These are phyloP conservation scores for Leiothrix lutea DNA, from an alignment of 2,113 vertebrate species.

Conservation along the genomic window DNA sequence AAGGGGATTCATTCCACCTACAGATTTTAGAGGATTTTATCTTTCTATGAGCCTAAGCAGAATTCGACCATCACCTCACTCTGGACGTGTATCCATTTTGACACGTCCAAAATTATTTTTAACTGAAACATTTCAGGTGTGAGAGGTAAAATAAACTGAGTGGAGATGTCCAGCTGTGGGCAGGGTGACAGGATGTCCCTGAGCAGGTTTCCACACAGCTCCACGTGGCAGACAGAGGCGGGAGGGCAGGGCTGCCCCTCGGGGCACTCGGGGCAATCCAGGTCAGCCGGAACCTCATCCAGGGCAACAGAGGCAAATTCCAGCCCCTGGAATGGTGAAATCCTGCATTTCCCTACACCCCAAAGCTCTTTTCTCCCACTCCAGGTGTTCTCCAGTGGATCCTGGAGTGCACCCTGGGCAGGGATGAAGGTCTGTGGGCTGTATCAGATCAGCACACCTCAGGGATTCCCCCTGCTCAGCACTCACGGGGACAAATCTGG, in stretches of 20 bases:
- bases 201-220: not conserved
- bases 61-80: not conserved
- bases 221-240: not conserved
- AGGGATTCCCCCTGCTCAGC: not conserved
- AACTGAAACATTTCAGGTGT: not conserved
- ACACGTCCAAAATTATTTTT: not conserved
- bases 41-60: not conserved
- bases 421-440: not conserved
- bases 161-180: not conserved
- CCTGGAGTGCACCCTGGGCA: no score
- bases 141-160: not conserved
- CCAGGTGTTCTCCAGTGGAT: not conserved
- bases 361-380: not conserved
- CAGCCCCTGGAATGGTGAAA: not conserved
- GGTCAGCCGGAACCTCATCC: not conserved
- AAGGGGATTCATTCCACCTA: not conserved
- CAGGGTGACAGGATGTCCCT: not conserved
- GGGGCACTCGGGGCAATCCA: rapidly evolving
- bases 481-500: not conserved
- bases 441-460: not conserved
- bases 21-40: not conserved
- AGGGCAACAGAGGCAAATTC: not conserved
- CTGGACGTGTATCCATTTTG: not conserved
- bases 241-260: not conserved
- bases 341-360: rapidly evolving